phyloP scores from a whole-genome alignment of 2,888 invertebrate species.

The Andrena flavipes region DNA sequence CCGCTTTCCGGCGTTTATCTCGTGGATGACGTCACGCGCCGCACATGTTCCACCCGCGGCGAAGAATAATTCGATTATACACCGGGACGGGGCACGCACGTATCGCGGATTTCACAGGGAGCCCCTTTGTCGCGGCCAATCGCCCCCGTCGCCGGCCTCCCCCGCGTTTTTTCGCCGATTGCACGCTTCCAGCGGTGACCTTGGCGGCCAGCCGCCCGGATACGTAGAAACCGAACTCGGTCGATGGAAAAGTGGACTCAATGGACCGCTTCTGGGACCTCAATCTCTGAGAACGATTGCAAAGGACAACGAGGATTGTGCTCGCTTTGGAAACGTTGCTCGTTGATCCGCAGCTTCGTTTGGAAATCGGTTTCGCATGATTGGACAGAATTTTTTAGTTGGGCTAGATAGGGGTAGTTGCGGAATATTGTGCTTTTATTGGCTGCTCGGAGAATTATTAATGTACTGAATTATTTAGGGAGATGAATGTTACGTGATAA shows the following conservation, averaged over 20 bases:
- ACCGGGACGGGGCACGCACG: conserved; percentile 62
- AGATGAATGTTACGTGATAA: not conserved
- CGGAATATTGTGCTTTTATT: too few relatives aligned
- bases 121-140: conserved; percentile 49
- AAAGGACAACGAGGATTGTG: not conserved
- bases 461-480: not conserved
- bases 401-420: too few relatives aligned
- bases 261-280: conserved; percentile 2
- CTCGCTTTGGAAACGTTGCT: not conserved
- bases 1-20: conserved; percentile 67
- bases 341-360: not conserved
- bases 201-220: conserved; percentile 20
- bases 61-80: conserved; percentile 80
- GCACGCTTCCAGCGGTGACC: conserved; percentile 39
- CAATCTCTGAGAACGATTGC: not conserved
- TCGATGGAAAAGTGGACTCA: conserved; percentile 22
- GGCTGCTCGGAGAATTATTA: too few relatives aligned
- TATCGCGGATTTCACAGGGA: conserved; percentile 75
- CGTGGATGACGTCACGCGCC: conserved; percentile 73
- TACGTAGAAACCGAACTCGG: conserved; percentile 18
- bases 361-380: too few relatives aligned
- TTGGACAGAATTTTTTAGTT: too few relatives aligned
- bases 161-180: conserved; percentile 28
- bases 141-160: not conserved
- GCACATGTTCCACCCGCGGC: conserved; percentile 73